Evolutionary conservation across 53 echinoderm and acorn worm species (phyloP).

Genomic region (Luidia sarsii): DNA sequence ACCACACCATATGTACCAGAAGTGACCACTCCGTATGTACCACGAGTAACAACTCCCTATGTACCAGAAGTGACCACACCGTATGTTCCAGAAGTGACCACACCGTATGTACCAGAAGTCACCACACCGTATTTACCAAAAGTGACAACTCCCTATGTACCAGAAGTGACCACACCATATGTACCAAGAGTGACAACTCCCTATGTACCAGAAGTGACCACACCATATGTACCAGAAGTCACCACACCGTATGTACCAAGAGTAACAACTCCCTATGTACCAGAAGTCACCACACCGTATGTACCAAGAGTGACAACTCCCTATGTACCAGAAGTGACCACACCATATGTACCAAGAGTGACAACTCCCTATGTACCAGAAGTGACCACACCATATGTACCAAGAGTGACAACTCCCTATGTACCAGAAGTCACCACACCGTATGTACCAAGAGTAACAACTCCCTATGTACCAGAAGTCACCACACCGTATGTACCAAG

Average conservation of each 20-base stretch:
- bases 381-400: neutral
- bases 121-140: neutral
- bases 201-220: conserved; percentile 7
- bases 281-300: conserved; percentile 1
- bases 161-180: neutral
- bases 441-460: neutral
- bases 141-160: neutral
- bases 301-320: conserved; percentile 9
- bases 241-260: neutral
- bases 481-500: neutral
- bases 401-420: neutral
- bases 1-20: conserved; percentile 27
- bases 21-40: conserved; percentile 14
- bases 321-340: neutral
- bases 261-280: neutral
- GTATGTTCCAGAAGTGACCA: neutral
- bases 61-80: conserved; percentile 5
- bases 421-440: conserved; percentile 4
- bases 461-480: neutral
- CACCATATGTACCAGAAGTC: neutral
- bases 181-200: neutral
- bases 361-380: neutral
- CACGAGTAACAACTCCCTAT: neutral
- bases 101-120: too few relatives aligned
- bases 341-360: neutral